Evolutionary conservation across 2,113 vertebrate genomes (phyloP).

Genomic region (Hyperoodon ampullatus): DNA sequence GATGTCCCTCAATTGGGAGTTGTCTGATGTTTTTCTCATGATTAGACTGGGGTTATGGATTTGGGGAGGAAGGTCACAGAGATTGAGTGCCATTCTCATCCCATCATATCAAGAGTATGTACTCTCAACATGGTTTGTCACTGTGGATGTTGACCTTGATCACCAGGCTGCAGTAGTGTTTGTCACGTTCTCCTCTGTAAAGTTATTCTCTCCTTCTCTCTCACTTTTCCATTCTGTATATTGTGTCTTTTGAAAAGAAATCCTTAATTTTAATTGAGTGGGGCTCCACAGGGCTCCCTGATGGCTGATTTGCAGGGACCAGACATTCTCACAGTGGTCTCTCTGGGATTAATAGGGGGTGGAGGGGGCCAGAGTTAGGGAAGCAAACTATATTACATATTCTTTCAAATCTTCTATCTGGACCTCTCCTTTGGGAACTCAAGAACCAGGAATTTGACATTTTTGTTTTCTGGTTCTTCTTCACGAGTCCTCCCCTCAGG

Average conservation of each 20-base stretch:
- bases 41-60: neutral
- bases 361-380: neutral
- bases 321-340: neutral
- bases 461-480: constrained; percentile 3
- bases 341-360: neutral
- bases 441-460: neutral
- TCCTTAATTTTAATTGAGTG: constrained; percentile 17
- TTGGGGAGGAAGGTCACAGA: neutral
- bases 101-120: neutral
- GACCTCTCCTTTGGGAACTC: constrained; percentile 29
- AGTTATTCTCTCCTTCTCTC: neutral
- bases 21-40: neutral
- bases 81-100: neutral
- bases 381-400: neutral
- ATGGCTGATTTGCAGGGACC: neutral
- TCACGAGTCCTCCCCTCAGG: neutral
- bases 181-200: neutral
- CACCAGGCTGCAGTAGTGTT: neutral
- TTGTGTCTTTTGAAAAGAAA: constrained; percentile 1
- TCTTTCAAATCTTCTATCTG: neutral
- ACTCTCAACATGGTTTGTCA: neutral
- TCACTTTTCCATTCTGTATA: neutral
- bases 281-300: neutral
- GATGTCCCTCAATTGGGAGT: neutral
- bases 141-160: neutral